Conservation (phyloP, 2,888 invertebrate species). For the Rhorus exstirpatorius region DNA sequence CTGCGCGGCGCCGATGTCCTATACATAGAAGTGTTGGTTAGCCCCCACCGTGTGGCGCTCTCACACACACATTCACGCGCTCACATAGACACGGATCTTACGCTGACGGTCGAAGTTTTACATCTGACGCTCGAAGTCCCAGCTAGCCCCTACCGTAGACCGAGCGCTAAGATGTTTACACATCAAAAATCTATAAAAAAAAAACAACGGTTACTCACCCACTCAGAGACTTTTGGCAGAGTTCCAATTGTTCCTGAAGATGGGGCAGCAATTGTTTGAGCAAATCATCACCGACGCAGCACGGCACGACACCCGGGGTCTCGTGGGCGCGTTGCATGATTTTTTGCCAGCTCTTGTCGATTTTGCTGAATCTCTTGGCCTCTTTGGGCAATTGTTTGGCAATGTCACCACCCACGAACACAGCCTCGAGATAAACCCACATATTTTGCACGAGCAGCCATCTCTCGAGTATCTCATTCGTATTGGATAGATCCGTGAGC, state of each 20-base stretch:
- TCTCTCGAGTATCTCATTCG: constrained; percentile 97
- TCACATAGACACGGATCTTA: too few species aligned
- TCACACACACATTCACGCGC: too few species aligned
- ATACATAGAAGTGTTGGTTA: too few species aligned
- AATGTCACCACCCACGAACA: constrained; percentile 99
- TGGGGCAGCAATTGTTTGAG: constrained; percentile 96
- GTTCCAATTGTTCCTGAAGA: constrained; percentile 97
- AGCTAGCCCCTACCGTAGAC: too few species aligned
- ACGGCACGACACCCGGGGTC: constrained; percentile 97
- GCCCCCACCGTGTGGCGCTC: too few species aligned
- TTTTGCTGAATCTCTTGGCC: constrained; percentile 97
- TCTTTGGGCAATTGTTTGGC: constrained; percentile 99
- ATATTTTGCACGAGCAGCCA: constrained; percentile 99
- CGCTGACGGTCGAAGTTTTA: too few species aligned
- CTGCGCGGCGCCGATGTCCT: too few species aligned
- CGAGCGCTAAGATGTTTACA: too few species aligned
- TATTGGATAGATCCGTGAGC: constrained; percentile 97
- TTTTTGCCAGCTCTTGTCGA: constrained; percentile 99
- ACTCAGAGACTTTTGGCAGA: constrained; percentile 98
- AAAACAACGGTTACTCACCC: constrained; percentile 87
- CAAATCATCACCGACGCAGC: constrained; percentile 98
- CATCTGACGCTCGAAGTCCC: too few species aligned
- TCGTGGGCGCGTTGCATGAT: constrained; percentile 99
- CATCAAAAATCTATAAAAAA: too few species aligned
- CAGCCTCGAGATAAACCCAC: constrained; percentile 99